Evolutionary conservation across 2,888 invertebrate species (phyloP), one percentile per base, ranked within the genome.

Genomic region (Andrena dorsata): DNA sequence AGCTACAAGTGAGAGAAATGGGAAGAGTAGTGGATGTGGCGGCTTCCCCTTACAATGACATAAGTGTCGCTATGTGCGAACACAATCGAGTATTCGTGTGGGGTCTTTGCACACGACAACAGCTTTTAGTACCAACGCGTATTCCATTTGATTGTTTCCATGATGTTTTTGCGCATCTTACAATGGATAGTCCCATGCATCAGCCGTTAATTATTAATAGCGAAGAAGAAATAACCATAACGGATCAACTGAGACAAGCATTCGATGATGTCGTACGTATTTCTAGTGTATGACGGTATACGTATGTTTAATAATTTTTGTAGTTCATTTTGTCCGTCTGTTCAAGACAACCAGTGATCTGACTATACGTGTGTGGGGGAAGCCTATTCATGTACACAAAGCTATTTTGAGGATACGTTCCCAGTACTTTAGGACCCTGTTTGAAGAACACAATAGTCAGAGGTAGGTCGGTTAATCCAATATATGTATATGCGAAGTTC

Each of bases 361-460:
- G 32, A 95, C 94, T 71, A 95, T 96, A 87, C 91, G 94, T 86
- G 95, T 96, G 0, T 95, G 95, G 76, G 95, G 95, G 0, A 95
- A 95, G 88, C 91, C 94, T 53, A 95, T 96, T 80, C 92, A 95
- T 91, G 96, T 95, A 13, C 96, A 96, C 89, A 96, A 95, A 88
- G 94, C 95, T 13, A 94, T 96, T 23, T 92, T 96, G 49, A 95
- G 95, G 92, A 95, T 96, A 77, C 94, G 96, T 53, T 96, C 95
- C 90, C 95, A 95, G 82, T 95, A 96, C 91, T 96, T 96, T 88
- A 93, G 95, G 61, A 95, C 95, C 4, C 96, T 96, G 95, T 95
- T 96, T 89, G 95, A 95, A 88, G 94, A 95, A 2, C 94, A 96
- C 90, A 95, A 94, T 85, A 94, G 94, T 75, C 94, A 95, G 93